Percentiles rank a stretch among this genome's conserved stretches.
These are phyloP conservation scores for Theodoxus fluviatilis DNA, from an alignment of 2,888 invertebrate genomes.

Conservation along the genomic window DNA sequence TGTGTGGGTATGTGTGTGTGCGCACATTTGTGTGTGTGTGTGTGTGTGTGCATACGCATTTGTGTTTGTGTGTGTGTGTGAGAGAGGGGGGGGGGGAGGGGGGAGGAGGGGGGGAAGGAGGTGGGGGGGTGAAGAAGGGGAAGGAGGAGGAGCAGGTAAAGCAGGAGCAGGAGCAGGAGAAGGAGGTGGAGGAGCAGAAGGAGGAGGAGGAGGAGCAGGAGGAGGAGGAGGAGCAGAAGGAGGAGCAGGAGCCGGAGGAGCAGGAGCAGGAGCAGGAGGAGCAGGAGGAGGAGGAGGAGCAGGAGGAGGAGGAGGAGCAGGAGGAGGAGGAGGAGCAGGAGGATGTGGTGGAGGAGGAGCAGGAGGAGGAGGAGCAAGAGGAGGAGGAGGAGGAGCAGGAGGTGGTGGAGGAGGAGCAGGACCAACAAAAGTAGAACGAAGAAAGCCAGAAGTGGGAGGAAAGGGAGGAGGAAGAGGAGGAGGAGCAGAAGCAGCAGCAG, in stretches of 20 bases:
- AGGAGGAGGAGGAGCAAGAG: background rate
- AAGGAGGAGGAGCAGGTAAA: background rate
- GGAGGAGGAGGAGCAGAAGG: background rate
- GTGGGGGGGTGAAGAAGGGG: background rate
- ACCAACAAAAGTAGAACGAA: too few relatives aligned
- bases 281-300: background rate
- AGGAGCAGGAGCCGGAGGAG: background rate
- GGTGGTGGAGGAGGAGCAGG: background rate
- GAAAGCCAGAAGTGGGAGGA: background rate
- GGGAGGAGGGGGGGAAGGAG: background rate
- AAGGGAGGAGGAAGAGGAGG: background rate
- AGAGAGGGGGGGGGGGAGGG: background rate
- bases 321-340: background rate
- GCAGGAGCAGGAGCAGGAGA: background rate
- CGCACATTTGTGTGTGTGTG: background rate
- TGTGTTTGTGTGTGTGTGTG: background rate
- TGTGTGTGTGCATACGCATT: background rate
- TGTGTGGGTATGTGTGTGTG: conserved; percentile 2
- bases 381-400: too few relatives aligned
- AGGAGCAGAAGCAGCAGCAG: background rate
- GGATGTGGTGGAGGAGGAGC: background rate
- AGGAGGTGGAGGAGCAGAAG: background rate
- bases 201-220: background rate
- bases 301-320: background rate
- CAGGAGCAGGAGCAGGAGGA: background rate